Base-by-base conservation (phyloP, 1,140 invertebrate genomes). In the Drosophila mauritiana region DNA sequence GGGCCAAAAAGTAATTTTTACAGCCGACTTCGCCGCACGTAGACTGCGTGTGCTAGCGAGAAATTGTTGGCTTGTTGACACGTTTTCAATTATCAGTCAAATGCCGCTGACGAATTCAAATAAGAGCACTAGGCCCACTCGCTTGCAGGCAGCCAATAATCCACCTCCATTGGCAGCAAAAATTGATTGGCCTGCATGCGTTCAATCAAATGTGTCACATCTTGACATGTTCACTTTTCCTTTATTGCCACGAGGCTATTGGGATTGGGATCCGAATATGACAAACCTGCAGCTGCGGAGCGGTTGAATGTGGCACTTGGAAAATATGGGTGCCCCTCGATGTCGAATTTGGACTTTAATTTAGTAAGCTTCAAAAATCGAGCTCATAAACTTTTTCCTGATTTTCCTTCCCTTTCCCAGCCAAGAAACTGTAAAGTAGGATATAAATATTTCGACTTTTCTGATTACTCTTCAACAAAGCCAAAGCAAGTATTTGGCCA, bases 1-100 rank as follows among this genome's bases (percentile, higher is more conserved):
- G 27, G 37, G 13, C 45, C 22, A 15, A 52, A 64, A 56, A 56
- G 12, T 70, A 69, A 70, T 69, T 69, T 70, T 70, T 48, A 69
- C 56, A 69, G 31, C 64, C 51, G 54, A 70, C 45, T 68, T 65
- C 45, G 61, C 42, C 5, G 40, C 64, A 70, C 67, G 67, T 70
- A 63, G 64, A 58, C 64, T 65, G 70, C 40, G 52, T 52, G 52
- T 56, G 52, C 37, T 37, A 75, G 58, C 62, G 74, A n/a, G 59
- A 84, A 72, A 63, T 68, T 75, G 65, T 40, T 62, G 59, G 77
- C 67, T 79, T 89, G 84, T 83, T 80, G 84, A 88, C 83, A 88
- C 79, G 83, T 83, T 88, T 89, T 83, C 84, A 89, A 88, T 88
- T 89, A 89, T 88, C 80, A 75, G 62, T 78, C 62, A 82, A 82